These are phyloP conservation scores for Acrocephalus arundinaceus DNA, from an alignment of 2,113 vertebrate species.

Conservation along the genomic window DNA sequence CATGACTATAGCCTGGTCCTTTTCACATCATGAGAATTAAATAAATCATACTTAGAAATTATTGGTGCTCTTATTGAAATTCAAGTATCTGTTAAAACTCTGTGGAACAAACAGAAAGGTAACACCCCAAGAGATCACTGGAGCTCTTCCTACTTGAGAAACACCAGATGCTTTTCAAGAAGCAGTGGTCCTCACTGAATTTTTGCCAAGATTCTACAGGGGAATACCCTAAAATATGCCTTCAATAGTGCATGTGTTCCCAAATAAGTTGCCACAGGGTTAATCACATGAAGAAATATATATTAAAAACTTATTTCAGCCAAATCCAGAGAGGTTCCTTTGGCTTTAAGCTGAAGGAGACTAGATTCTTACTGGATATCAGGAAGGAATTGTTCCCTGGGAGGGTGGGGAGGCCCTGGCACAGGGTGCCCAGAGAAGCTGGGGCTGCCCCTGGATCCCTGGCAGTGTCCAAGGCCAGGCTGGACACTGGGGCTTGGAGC, in stretches of 20 bases:
- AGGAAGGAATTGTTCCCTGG: background rate
- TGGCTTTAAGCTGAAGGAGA: too few species aligned
- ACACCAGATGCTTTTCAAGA: background rate
- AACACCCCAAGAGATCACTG: background rate
- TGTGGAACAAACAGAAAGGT: background rate
- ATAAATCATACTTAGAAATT: background rate
- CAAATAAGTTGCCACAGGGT: background rate
- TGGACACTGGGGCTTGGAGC: background rate
- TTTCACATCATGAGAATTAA: background rate
- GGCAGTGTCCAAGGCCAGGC: background rate
- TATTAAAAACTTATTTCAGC: background rate
- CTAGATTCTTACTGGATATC: background rate
- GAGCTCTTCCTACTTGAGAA: background rate
- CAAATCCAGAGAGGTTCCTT: background rate
- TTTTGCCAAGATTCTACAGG: background rate
- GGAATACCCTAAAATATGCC: background rate
- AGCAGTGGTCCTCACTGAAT: background rate
- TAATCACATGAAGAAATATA: background rate
- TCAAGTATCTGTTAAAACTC: background rate
- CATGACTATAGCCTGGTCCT: background rate
- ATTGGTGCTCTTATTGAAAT: background rate
- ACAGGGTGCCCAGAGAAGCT: background rate
- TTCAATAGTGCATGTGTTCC: background rate
- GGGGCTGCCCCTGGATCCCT: background rate
- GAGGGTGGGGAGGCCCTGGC: fast-evolving